phyloP scores from a whole-genome alignment of 1,140 invertebrate species.

The Coelopa frigida region DNA sequence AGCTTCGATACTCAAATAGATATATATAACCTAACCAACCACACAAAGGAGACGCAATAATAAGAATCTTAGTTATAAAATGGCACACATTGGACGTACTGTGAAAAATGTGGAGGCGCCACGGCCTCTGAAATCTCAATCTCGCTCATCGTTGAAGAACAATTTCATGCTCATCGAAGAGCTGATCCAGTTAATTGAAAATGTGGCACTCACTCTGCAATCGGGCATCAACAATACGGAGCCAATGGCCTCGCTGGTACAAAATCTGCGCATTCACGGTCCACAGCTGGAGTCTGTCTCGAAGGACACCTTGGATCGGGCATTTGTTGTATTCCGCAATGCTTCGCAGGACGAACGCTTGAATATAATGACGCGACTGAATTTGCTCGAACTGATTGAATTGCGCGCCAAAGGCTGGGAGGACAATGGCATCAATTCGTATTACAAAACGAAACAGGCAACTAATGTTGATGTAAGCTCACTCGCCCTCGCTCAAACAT shows the following conservation, averaged over 20 bases:
- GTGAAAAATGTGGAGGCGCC: constrained; percentile 67
- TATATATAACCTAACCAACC: too few species aligned
- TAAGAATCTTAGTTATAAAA: too few species aligned
- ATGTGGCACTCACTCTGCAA: constrained; percentile 58
- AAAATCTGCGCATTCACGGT: constrained; percentile 64
- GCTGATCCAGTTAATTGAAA: constrained; percentile 62
- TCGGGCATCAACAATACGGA: constrained; percentile 47
- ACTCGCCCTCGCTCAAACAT: constrained; percentile 3
- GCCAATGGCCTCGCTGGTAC: constrained; percentile 38
- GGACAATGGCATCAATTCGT: constrained; percentile 70
- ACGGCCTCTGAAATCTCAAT: constrained; percentile 59
- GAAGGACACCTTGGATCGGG: constrained; percentile 60
- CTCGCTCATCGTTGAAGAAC: constrained; percentile 37
- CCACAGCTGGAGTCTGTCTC: constrained; percentile 65
- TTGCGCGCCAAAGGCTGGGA: constrained; percentile 80
- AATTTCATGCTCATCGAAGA: constrained; percentile 52
- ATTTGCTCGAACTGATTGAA: constrained; percentile 82
- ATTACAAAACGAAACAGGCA: constrained; percentile 69
- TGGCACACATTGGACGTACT: constrained; percentile 45
- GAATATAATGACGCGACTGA: constrained; percentile 70
- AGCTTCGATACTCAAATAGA: too few species aligned
- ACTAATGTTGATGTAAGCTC: constrained; percentile 60
- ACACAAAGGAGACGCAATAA: too few species aligned
- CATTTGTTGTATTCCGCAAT: constrained; percentile 77
- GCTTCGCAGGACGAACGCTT: constrained; percentile 75